These are phyloP conservation scores for Umimayanthus chanpuru DNA, from an alignment of 92 coral and sea anemone species.

Conservation along the genomic window DNA sequence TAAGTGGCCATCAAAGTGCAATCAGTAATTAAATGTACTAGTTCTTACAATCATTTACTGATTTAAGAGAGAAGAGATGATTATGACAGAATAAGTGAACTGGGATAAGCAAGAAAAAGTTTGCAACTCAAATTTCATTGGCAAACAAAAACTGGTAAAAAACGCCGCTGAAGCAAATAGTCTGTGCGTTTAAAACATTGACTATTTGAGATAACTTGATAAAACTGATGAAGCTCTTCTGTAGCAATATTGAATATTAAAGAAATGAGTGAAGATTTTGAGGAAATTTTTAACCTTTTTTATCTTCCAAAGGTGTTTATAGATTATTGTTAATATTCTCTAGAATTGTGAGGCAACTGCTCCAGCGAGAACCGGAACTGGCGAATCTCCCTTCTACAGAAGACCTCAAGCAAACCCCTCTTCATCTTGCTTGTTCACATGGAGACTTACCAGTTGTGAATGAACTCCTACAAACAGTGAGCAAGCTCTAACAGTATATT, in stretches of 20 bases:
- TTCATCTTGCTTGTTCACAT: slow-evolving; percentile 9
- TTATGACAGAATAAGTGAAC: no score
- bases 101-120: no score
- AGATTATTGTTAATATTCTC: background rate
- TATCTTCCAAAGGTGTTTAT: background rate
- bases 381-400: background rate
- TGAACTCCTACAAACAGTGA: slow-evolving; percentile 7
- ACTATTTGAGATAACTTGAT: no score
- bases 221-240: background rate
- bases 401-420: background rate
- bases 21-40: no score
- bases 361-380: background rate
- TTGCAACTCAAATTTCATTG: no score
- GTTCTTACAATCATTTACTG: no score
- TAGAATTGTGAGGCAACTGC: slow-evolving; percentile 16
- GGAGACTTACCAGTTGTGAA: background rate
- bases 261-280: background rate
- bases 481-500: background rate
- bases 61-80: no score
- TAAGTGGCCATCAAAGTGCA: no score
- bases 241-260: background rate
- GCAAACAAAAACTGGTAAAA: no score
- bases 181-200: no score
- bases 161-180: no score
- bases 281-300: no score